Evolutionary conservation across 2,888 invertebrate genomes (phyloP), one percentile per base, ranked within the genome.

Genomic region (Arrhopalites spinosus): DNA sequence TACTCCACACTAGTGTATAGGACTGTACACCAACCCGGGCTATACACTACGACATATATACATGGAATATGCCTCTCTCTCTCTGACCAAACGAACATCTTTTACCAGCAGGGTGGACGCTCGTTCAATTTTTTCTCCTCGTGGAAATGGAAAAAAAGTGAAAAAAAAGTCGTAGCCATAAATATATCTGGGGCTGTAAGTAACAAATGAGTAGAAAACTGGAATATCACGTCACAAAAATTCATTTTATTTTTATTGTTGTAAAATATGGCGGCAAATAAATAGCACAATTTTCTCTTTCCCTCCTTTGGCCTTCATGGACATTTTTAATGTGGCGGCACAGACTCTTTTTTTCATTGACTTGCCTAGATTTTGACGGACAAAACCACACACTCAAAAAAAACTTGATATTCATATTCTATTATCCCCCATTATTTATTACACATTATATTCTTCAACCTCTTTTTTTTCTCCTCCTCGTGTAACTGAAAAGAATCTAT

Each of bases 191-290:
- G 43, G 72, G 30, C 45, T 66, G 30, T 25, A 36, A 67, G 74
- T 76, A 77, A 79, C 74, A 77, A 79, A 78, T 78, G 78, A 78
- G 75, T 77, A 68, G 77, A 77, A 77, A 78, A 78, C 77, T 77
- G 78, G 75, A 80, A 75, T 80, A 78, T 67, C 74, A 78, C 73
- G 78, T 77, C 77, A 79, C 76, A 79, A 36, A 36, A 27, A 8
- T 53, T n/a, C n/a, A 23, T 69, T 66, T 76, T 78, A 68, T 73
- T 80, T 80, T 78, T 78, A 78, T 79, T 76, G 72, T 75, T 75
- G 78, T 78, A 77, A 80, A 80, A 75, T 80, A 80, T 78, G 79
- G 73, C 66, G 71, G 75, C 56, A 75, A 77, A 79, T 77, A 79
- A 78, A 78, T 78, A 78, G 77, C 69, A 70, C 73, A 78, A 66